Conservation (phyloP, 35 echinoderm and acorn worm genomes). For the Eucidaris tribuloides region DNA sequence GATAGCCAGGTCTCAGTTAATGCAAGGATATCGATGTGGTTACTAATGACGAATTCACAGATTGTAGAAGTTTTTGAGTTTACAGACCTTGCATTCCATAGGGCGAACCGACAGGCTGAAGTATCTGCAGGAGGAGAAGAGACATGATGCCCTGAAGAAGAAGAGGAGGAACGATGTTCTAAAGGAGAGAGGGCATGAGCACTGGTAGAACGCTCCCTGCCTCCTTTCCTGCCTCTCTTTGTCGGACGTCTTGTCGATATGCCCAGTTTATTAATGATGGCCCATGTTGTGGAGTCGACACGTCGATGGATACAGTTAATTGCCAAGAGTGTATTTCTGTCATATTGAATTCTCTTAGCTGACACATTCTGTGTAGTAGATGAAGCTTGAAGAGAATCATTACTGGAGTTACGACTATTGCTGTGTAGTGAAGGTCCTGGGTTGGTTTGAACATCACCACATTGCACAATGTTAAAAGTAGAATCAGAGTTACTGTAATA, state of each 20-base stretch:
- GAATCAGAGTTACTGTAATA: constrained; percentile 17
- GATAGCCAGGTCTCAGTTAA: constrained; percentile 76
- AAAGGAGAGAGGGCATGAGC: too few relatives aligned
- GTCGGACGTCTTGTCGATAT: background rate
- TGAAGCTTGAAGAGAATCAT: background rate
- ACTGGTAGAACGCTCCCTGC: background rate
- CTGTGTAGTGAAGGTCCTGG: background rate
- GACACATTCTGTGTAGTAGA: background rate
- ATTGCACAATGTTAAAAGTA: constrained; percentile 12
- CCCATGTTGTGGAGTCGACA: background rate
- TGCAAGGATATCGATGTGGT: constrained; percentile 47
- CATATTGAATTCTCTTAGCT: background rate
- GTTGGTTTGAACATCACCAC: constrained; percentile 1
- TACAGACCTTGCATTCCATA: constrained; percentile 83
- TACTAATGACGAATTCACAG: constrained; percentile 31
- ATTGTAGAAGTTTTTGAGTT: constrained; percentile 44
- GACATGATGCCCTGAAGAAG: background rate
- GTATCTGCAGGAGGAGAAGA: background rate
- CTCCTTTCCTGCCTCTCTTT: background rate
- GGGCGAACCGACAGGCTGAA: constrained; percentile 2
- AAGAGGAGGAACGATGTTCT: background rate
- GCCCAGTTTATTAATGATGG: background rate
- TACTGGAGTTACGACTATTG: background rate
- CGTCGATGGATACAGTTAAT: background rate
- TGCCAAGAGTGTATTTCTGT: background rate